Base-by-base conservation (phyloP, 2,888 invertebrate species). In the Euclidia mi region DNA sequence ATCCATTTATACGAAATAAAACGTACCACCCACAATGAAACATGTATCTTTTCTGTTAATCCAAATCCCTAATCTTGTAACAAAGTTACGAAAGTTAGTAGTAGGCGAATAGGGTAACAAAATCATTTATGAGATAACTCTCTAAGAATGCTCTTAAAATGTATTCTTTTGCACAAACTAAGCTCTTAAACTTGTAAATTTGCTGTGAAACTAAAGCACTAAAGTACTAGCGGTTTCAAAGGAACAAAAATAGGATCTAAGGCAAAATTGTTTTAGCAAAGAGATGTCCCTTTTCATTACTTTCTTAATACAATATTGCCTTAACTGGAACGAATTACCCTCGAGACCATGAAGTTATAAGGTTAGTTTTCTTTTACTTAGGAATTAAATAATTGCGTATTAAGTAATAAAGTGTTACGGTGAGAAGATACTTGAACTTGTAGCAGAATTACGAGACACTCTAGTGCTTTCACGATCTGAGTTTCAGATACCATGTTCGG, bases 141-240 rank as follows among this genome's bases (percentile, higher is more conserved):
- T 0, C 37, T 47, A 50, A 50, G 48, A 49, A 42, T 45, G 20
- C 50, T 61, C 47, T 65, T 50, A 4, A 65, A 56, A 62, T 56
- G 50, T 32, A 57, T 66, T 66, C 50, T 49, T 65, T 70, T 50
- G 12, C 7, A 37, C 45, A 41, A 66, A 52, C 57, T 64, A 43
- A 68, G 57, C 51, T 46, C 55, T 68, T 49, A 71, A 44, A 41
- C 46, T 53, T 18, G n/a, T 48, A 31, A 51, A 31, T 69, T 56
- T 18, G 46, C 56, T 71, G 71, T 66, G 71, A 41, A 35, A 57
- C 11, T 47, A 11, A 32, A 70, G 37, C 34, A 38, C 11, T 50
- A 41, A 49, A 11, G n/a, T 10, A 46, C 7, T 7, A n/a, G 44
- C 32, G 25, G 34, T 34, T 43, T 11, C 1, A 12, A 28, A 34